These are phyloP conservation scores for Antechinus stuartii DNA, from an alignment of 2,113 vertebrate species.

Conservation along the genomic window DNA sequence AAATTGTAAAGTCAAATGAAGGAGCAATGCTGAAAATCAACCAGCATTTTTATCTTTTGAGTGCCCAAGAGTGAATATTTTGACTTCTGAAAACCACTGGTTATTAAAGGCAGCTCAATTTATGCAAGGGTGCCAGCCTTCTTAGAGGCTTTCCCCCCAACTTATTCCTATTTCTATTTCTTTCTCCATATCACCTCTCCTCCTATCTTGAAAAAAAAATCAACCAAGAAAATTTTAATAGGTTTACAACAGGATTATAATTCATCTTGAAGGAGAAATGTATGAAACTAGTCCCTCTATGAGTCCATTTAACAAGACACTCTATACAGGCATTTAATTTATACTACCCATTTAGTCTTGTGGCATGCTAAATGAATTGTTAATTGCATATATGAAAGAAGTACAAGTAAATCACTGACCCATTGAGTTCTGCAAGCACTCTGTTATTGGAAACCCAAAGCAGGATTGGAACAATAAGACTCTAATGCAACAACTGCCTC, in stretches of 20 bases:
- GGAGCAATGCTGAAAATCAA: conserved; percentile 90
- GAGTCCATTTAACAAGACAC: conserved; percentile 72
- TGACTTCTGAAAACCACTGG: conserved; percentile 84
- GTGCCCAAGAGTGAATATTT: conserved; percentile 87
- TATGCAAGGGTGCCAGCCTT: conserved; percentile 74
- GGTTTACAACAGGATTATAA: conserved; percentile 77
- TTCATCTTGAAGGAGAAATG: conserved; percentile 62
- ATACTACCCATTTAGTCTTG: conserved; percentile 68
- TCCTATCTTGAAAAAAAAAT: conserved; percentile 65
- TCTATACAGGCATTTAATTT: conserved; percentile 73
- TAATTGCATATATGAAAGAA: conserved; percentile 77
- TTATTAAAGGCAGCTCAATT: conserved; percentile 78
- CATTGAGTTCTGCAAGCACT: conserved; percentile 75
- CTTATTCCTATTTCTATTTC: conserved; percentile 29
- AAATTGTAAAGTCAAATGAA: conserved; percentile 93
- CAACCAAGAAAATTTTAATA: conserved; percentile 34
- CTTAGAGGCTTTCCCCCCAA: neutral
- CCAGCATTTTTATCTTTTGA: conserved; percentile 88
- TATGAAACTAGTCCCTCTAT: conserved; percentile 74
- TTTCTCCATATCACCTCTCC: neutral
- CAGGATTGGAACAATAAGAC: conserved; percentile 85
- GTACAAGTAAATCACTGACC: conserved; percentile 76
- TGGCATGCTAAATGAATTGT: conserved; percentile 79
- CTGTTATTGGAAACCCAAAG: conserved; percentile 78
- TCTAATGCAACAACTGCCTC: conserved; percentile 82